Base-by-base conservation (phyloP, 2,888 invertebrate genomes). In the Neoitamus cyanurus region DNA sequence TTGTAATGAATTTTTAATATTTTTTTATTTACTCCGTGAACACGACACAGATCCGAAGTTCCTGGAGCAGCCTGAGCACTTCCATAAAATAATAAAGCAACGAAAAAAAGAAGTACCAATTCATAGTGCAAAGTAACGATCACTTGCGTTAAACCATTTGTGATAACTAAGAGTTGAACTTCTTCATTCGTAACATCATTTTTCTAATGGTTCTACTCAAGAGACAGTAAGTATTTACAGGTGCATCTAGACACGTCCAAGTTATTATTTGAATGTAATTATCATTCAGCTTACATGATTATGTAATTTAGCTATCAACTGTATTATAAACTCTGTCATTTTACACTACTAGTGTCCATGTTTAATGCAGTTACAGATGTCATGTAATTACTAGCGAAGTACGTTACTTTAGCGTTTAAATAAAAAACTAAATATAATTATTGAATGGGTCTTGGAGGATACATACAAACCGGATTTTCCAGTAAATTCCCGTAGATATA, bases 341-440 rank as follows among this genome's bases (percentile, higher is more conserved):
- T 34, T 31, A 20, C 11, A 30, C 73, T 73, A 73, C 36, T n/a
- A 73, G 9, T 73, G 36, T 73, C 36, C 73, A 73, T 36, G 31
- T 15, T 73, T 20, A 15, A 36, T 36, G 73, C 36, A 73, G 36
- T 73, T 73, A 73, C 73, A 73, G 73, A 25, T 58, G 58, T 73
- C 31, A 73, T 34, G 34, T 73, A 73, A 20, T 34, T 73, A 11
- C 73, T 73, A 34, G 58, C n/a, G 36, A 73, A 73, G 31, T 36
- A 73, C 36, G 20, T 73, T 31, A 34, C 36, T 73, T 73, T 73
- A 73, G 73, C 36, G 73, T 73, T 73, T 73, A 73, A 73, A 73
- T 73, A 73, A 73, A 73, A 73, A 77, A 77, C 77, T 77, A 46
- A 77, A 77, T 77, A 58, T 42, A 77, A n/a, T 46, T 28, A 42